phyloP scores from a whole-genome alignment of 2,113 vertebrate species.

The Psilopogon haemacephalus region DNA sequence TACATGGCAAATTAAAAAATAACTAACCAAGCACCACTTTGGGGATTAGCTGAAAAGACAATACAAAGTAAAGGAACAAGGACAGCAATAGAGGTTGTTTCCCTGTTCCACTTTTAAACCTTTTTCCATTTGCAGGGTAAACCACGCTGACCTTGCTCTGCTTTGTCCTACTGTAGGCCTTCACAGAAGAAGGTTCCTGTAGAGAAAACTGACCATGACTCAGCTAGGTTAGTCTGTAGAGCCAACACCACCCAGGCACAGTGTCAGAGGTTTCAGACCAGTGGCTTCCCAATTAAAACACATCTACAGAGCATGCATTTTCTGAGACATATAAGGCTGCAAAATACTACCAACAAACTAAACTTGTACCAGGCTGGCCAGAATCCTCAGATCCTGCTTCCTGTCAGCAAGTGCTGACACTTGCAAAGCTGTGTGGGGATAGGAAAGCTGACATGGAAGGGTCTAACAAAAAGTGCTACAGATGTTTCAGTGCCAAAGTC shows the following conservation, averaged over 20 bases:
- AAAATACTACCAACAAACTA: neutral
- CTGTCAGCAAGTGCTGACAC: neutral
- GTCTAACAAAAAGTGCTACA: neutral
- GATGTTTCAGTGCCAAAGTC: neutral
- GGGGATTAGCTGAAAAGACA: neutral
- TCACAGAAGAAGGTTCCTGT: no score
- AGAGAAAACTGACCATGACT: no score
- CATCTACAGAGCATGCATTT: fast-evolving
- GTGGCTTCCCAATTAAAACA: neutral
- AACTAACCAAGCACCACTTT: neutral
- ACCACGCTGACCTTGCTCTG: no score
- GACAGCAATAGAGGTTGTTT: neutral
- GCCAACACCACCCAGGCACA: neutral
- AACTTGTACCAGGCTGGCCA: neutral
- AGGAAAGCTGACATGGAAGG: neutral
- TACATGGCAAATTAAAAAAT: fast-evolving
- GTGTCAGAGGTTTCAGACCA: neutral
- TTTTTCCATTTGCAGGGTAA: no score
- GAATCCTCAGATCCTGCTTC: fast-evolving
- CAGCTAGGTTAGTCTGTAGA: no score
- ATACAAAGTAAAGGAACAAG: neutral
- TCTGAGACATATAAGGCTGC: neutral
- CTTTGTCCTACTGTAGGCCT: no score
- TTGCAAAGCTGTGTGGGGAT: neutral
- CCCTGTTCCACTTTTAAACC: no score